Evolutionary conservation across 1,140 invertebrate genomes (phyloP).

Genomic region (Drosophila ohnishii): DNA sequence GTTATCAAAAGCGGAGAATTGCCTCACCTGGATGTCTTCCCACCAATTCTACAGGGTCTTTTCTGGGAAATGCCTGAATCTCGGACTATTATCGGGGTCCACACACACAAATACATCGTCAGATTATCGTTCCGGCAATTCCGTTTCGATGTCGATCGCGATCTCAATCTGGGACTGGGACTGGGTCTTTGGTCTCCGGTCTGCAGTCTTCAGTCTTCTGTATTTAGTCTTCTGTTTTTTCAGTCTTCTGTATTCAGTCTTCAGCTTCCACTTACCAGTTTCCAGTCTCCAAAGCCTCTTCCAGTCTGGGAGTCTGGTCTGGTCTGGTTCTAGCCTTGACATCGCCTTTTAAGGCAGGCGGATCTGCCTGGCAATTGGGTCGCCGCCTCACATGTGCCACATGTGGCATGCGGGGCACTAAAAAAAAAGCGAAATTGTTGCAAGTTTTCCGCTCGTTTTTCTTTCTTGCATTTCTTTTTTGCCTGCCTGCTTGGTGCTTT

Average conservation of each 20-base stretch:
- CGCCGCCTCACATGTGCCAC: conserved; percentile 36
- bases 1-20: neutral
- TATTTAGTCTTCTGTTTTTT: neutral
- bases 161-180: conserved; percentile 28
- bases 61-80: neutral
- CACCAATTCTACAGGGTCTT: conserved; percentile 1
- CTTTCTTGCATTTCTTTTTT: conserved; percentile 11
- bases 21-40: neutral
- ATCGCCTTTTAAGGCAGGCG: conserved; percentile 57
- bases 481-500: conserved; percentile 3
- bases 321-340: conserved; percentile 72
- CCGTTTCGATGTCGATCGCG: conserved; percentile 28
- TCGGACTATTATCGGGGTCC: too few relatives aligned
- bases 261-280: conserved; percentile 1
- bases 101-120: neutral
- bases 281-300: neutral
- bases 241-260: neutral
- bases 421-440: conserved; percentile 79
- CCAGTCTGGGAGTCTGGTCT: conserved; percentile 16
- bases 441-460: conserved; percentile 15
- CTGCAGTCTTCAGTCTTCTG: neutral
- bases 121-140: conserved; percentile 21
- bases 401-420: conserved; percentile 10
- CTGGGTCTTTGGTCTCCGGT: conserved; percentile 12
- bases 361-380: conserved; percentile 72